Conservation (phyloP, 2,113 vertebrate species). For the Vulpes lagopus region DNA sequence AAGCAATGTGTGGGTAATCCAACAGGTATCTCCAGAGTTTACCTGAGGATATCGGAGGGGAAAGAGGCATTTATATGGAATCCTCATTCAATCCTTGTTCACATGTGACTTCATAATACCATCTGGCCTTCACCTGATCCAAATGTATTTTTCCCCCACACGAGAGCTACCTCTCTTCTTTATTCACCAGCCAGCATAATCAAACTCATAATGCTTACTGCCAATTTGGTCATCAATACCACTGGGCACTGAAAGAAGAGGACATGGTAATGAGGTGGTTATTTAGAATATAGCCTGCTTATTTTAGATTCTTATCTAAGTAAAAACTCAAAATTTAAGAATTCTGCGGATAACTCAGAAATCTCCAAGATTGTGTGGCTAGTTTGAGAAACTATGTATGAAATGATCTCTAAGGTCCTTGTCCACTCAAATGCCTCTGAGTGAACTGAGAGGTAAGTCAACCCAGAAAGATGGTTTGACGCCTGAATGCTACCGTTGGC, state of each 20-base stretch:
- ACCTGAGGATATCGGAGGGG: background rate
- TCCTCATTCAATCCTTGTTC: background rate
- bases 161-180: background rate
- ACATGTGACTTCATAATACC: background rate
- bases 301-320: background rate
- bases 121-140: background rate
- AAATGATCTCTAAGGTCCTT: background rate
- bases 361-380: background rate
- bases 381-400: background rate
- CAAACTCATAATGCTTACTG: background rate
- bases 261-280: background rate
- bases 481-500: background rate
- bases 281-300: background rate
- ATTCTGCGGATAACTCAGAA: background rate
- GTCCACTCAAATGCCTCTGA: background rate
- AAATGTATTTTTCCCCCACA: background rate
- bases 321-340: background rate
- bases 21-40: background rate
- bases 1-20: background rate
- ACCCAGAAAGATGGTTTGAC: background rate
- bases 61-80: background rate
- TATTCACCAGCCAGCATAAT: background rate
- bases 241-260: background rate
- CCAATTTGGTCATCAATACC: background rate
- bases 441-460: background rate